A percentile compares a stretch with the other conserved stretches of the same genome.
Conservation (phyloP, 2,113 vertebrate species). For the Diadophis punctatus region DNA sequence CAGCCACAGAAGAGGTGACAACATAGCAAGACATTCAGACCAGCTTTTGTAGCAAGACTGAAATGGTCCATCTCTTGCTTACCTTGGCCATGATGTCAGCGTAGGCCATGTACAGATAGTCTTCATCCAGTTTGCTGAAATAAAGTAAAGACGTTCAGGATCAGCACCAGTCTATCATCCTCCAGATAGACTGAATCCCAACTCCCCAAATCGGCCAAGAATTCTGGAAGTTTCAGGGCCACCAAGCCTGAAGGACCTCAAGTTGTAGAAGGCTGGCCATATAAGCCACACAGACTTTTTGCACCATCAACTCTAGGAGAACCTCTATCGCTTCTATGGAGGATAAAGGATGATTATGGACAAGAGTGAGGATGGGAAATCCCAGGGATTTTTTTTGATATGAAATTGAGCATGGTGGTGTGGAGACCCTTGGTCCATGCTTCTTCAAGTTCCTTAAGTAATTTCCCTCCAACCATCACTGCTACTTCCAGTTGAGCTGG, state of each 20-base stretch:
- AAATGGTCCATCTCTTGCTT: not conserved
- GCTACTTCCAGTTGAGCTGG: not conserved
- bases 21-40: not conserved
- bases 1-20: not conserved
- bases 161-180: not conserved
- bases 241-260: not conserved
- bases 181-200: not conserved
- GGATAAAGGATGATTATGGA: not conserved
- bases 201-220: not conserved
- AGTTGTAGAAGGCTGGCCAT: not conserved
- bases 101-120: slow-evolving; percentile 70
- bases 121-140: slow-evolving; percentile 69
- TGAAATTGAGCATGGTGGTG: not conserved
- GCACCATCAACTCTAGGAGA: not conserved
- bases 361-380: not conserved
- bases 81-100: slow-evolving; percentile 75
- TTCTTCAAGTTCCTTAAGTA: not conserved
- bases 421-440: not conserved
- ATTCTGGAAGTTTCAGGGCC: not conserved
- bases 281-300: not conserved
- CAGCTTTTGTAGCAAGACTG: not conserved
- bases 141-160: slow-evolving; percentile 9
- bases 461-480: not conserved
- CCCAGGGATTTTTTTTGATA: not conserved
- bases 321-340: not conserved